These are phyloP conservation scores for Polyodon spathula DNA, from an alignment of 2,113 vertebrate species.

Conservation along the genomic window DNA sequence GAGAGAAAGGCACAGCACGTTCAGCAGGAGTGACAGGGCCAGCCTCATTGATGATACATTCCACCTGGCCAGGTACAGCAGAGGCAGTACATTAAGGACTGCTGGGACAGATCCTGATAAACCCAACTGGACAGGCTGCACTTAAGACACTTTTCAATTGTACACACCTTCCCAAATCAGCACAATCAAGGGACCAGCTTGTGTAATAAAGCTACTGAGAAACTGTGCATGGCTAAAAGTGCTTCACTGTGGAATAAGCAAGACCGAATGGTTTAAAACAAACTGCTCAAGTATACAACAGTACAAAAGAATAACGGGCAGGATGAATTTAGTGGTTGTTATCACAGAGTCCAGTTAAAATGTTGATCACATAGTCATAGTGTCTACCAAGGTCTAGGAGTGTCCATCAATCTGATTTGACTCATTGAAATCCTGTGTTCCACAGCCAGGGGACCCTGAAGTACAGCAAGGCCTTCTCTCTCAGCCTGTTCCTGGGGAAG, in stretches of 20 bases:
- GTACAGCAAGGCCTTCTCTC: conserved; percentile 13
- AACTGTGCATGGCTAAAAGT: too few relatives aligned
- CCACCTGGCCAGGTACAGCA: conserved; percentile 19
- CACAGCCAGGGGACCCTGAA: conserved; percentile 17
- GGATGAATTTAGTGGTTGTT: background rate
- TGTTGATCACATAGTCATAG: background rate
- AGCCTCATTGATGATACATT: conserved; percentile 20
- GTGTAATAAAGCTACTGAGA: background rate
- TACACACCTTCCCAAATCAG: background rate
- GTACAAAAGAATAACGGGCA: background rate
- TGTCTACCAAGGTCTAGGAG: background rate
- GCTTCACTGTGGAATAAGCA: too few relatives aligned
- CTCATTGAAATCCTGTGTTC: background rate
- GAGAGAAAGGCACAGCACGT: background rate
- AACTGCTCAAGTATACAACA: too few relatives aligned
- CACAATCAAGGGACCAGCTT: too few relatives aligned
- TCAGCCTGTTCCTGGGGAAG: conserved; percentile 18
- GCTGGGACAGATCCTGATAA: too few relatives aligned
- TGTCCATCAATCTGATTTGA: background rate
- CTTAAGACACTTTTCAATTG: too few relatives aligned
- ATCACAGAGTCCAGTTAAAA: background rate
- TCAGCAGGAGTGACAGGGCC: conserved; percentile 14
- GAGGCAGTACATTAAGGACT: too few relatives aligned
- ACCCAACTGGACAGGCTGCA: too few relatives aligned
- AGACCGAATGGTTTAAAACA: too few relatives aligned